These are phyloP conservation scores for Drosophila sechellia DNA, from an alignment of 1,140 invertebrate species.

Conservation along the genomic window DNA sequence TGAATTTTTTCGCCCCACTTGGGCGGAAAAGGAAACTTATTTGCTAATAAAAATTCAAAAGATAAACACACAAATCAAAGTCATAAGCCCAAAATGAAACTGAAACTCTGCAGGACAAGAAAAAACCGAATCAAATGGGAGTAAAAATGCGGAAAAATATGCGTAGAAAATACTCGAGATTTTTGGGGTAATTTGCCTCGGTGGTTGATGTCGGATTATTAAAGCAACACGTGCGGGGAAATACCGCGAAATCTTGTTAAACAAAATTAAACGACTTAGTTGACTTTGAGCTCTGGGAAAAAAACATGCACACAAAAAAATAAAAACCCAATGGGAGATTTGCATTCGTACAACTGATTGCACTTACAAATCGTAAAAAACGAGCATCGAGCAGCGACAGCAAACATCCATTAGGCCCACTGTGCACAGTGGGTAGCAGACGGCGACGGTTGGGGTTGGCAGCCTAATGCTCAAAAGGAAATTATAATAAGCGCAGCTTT, in stretches of 20 bases:
- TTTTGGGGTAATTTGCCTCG: constrained; percentile 58
- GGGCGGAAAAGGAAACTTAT: constrained; percentile 21
- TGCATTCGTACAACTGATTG: constrained; percentile 54
- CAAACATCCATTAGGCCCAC: constrained; percentile 71
- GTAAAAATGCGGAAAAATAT: constrained; percentile 34
- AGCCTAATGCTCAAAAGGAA: constrained; percentile 68
- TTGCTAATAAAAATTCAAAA: constrained; percentile 71
- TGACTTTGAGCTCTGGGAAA: constrained; percentile 43
- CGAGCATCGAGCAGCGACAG: constrained; percentile 45
- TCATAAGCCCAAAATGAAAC: constrained; percentile 61
- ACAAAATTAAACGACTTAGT: constrained; percentile 72
- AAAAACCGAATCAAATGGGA: constrained; percentile 23
- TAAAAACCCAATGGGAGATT: constrained; percentile 20
- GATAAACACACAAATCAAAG: constrained; percentile 81
- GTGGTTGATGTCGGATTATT: constrained; percentile 50
- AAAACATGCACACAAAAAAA: neutral
- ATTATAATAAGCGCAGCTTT: constrained; percentile 77
- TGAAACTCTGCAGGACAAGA: constrained; percentile 31
- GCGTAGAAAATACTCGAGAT: constrained; percentile 58
- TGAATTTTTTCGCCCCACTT: constrained; percentile 30
- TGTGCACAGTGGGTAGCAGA: constrained; percentile 69
- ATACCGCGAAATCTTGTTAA: constrained; percentile 76
- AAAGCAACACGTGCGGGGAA: constrained; percentile 70
- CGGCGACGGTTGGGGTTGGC: constrained; percentile 4
- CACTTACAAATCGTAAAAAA: constrained; percentile 48